Conservation (phyloP, 2,113 vertebrate species). For the Crotalus helleri region DNA sequence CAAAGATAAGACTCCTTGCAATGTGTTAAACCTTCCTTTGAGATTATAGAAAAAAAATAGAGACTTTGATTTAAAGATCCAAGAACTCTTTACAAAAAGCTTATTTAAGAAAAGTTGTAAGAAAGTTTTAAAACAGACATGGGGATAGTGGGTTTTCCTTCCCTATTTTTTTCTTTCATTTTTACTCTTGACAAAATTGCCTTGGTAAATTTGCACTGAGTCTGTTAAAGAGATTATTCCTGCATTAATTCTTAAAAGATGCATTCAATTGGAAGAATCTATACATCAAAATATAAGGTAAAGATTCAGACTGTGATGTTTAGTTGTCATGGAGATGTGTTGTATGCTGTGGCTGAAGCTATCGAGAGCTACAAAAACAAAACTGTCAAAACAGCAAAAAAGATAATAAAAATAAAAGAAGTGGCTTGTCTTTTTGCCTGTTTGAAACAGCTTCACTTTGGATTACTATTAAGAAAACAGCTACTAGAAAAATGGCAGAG, state of each 20-base stretch:
- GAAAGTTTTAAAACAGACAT: not conserved
- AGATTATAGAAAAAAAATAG: not conserved
- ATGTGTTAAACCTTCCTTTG: not conserved
- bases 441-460: not conserved
- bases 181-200: not conserved
- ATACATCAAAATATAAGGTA: not conserved
- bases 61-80: not conserved
- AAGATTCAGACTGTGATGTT: not conserved
- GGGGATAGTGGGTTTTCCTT: not conserved
- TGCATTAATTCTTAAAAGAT: not conserved
- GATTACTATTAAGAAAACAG: too few relatives aligned
- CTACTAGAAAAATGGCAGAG: too few relatives aligned
- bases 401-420: not conserved
- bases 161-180: not conserved
- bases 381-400: not conserved
- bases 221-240: not conserved
- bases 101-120: not conserved
- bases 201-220: not conserved
- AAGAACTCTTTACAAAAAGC: not conserved
- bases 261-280: not conserved
- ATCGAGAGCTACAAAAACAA: not conserved
- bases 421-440: not conserved
- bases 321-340: not conserved
- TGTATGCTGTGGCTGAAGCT: too few relatives aligned
- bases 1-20: not conserved